Percentiles rank a stretch among this genome's conserved stretches.
phyloP scores from a whole-genome alignment of 2,888 invertebrate genomes.

The Heliconius charithonia region DNA sequence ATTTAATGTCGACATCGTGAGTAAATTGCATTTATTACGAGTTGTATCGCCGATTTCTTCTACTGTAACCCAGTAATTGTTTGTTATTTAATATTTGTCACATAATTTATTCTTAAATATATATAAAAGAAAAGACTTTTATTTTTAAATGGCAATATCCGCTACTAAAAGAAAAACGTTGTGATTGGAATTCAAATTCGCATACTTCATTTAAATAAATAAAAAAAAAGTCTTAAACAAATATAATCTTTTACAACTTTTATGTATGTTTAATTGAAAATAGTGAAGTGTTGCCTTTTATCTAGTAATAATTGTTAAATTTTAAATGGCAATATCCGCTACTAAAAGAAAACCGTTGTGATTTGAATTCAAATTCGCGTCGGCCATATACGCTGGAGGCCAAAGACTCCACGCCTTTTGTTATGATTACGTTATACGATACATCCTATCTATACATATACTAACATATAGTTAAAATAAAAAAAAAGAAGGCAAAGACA shows the following conservation, averaged over 20 bases:
- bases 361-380: slow-evolving; percentile 73
- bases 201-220: neutral
- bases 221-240: neutral
- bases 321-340: slow-evolving; percentile 60
- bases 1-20: too few relatives aligned
- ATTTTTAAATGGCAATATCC: too few relatives aligned
- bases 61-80: neutral
- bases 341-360: slow-evolving; percentile 59
- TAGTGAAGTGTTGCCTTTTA: neutral
- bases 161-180: too few relatives aligned
- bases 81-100: neutral
- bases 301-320: slow-evolving; percentile 9
- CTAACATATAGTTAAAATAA: neutral
- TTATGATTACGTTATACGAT: slow-evolving; percentile 36
- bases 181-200: too few relatives aligned
- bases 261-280: neutral
- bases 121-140: too few relatives aligned
- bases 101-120: neutral
- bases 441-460: slow-evolving; percentile 14
- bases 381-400: slow-evolving; percentile 60
- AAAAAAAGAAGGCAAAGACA: neutral
- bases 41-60: neutral
- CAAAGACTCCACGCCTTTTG: slow-evolving; percentile 59
- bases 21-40: too few relatives aligned
- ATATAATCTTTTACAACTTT: neutral